Percentiles rank a stretch among this genome's conserved stretches.
These are phyloP conservation scores for Drosophila ohnishii DNA, from an alignment of 1,140 invertebrate species.

Conservation along the genomic window DNA sequence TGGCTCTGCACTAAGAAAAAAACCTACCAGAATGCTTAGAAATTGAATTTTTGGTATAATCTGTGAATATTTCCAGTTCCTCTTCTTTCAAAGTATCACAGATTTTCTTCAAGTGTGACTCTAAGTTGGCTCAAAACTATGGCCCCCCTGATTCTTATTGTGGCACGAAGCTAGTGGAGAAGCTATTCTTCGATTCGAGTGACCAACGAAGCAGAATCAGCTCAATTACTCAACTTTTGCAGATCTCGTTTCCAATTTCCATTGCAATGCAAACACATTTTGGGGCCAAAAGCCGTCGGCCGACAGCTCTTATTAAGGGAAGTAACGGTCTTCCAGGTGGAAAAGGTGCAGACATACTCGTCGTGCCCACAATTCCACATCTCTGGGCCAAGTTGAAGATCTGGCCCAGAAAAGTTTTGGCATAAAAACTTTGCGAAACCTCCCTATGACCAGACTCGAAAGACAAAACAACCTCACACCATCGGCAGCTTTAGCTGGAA, in stretches of 20 bases:
- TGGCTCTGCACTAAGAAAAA: conserved; percentile 17
- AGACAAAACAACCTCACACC: conserved; percentile 61
- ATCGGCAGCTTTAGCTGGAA: conserved; percentile 33
- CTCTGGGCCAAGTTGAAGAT: conserved; percentile 41
- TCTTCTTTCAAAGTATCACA: neutral
- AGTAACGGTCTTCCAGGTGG: conserved; percentile 33
- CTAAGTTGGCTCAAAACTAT: neutral
- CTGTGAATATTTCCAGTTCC: neutral
- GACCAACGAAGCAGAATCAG: conserved; percentile 58
- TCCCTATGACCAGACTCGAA: conserved; percentile 40
- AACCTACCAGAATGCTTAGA: neutral
- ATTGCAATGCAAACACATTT: conserved; percentile 60
- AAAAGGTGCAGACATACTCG: conserved; percentile 45
- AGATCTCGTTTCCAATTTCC: conserved; percentile 59
- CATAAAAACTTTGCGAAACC: conserved; percentile 41
- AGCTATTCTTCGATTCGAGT: conserved; percentile 25
- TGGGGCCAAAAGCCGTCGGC: conserved; percentile 28
- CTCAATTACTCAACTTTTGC: conserved; percentile 67
- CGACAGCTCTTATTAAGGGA: conserved; percentile 39
- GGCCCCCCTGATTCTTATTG: conserved; percentile 49
- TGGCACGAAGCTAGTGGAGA: conserved; percentile 43
- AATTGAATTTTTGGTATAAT: neutral
- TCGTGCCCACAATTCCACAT: conserved; percentile 21
- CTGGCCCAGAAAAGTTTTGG: conserved; percentile 44
- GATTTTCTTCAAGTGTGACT: conserved; percentile 17